Conservation (phyloP, 1,140 invertebrate genomes). For the Anoplophora glabripennis region DNA sequence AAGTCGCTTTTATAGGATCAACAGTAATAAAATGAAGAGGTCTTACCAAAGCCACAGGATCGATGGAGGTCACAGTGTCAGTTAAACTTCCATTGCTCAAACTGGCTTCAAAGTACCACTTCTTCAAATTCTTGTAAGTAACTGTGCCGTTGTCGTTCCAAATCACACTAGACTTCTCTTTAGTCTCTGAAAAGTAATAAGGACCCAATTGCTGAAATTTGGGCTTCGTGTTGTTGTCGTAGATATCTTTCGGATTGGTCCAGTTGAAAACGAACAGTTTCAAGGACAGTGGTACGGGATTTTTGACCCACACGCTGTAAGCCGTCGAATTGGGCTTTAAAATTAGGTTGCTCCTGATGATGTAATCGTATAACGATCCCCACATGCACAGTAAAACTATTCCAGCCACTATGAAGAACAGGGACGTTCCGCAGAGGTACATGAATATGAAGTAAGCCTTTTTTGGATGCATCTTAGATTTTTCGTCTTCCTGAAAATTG, state of each 20-base stretch:
- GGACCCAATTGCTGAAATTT: constrained; percentile 60
- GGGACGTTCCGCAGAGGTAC: constrained; percentile 7
- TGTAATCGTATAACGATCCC: constrained; percentile 28
- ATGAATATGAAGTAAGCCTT: constrained; percentile 11
- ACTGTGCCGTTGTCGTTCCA: constrained; percentile 69
- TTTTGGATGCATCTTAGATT: constrained; percentile 23
- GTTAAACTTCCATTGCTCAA: constrained; percentile 52
- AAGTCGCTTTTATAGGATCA: no score
- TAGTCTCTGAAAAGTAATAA: constrained; percentile 66
- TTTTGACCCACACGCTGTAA: constrained; percentile 30
- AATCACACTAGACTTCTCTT: constrained; percentile 66
- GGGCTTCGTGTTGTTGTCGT: constrained; percentile 22
- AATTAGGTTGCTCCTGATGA: constrained; percentile 20
- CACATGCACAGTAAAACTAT: constrained; percentile 25
- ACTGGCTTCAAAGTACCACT: constrained; percentile 71
- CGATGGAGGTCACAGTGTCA: constrained; percentile 67
- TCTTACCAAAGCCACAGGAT: constrained; percentile 78
- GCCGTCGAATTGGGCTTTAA: constrained; percentile 17
- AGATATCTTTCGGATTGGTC: constrained; percentile 70
- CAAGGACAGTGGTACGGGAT: constrained; percentile 47
- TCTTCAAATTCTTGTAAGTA: constrained; percentile 70
- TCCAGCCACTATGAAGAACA: constrained; percentile 24
- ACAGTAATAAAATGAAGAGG: no score
- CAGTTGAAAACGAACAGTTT: constrained; percentile 79
- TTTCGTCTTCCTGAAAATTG: constrained; percentile 8